Evolutionary conservation across 2,113 vertebrate genomes (phyloP).

Genomic region (Peromyscus californicus): DNA sequence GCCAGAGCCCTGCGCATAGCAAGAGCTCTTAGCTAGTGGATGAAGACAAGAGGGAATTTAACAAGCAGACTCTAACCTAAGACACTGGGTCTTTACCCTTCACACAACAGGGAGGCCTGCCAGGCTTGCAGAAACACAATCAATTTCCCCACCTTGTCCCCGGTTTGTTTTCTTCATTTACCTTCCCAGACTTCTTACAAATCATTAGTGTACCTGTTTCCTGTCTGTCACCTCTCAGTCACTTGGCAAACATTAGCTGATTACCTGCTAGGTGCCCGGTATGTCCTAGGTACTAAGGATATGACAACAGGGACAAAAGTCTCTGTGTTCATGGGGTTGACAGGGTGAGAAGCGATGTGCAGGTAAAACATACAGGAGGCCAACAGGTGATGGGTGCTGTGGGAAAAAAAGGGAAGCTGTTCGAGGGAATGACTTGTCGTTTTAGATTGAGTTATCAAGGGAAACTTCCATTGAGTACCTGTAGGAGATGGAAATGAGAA

Average conservation of each 20-base stretch:
- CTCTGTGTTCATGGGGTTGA: neutral
- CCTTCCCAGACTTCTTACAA: neutral
- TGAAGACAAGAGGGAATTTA: neutral
- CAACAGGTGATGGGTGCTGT: neutral
- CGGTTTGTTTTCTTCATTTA: neutral
- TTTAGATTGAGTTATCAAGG: neutral
- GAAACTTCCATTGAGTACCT: neutral
- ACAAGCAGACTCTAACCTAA: neutral
- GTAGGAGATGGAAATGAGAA: neutral
- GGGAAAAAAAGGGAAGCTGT: neutral
- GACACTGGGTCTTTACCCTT: neutral
- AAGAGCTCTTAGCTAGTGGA: neutral
- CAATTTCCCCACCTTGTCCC: neutral
- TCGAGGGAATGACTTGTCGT: neutral
- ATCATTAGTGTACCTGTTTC: neutral
- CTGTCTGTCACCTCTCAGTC: slow-evolving; percentile 39
- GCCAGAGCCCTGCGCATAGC: neutral
- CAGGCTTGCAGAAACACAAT: neutral
- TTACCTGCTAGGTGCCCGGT: neutral
- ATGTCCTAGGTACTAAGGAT: neutral
- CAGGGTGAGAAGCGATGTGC: neutral
- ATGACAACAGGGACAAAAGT: neutral
- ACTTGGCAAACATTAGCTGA: slow-evolving; percentile 42
- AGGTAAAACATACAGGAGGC: neutral
- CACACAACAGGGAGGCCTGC: neutral